Evolutionary conservation across 2,797 vertebrate genomes (phyloP), one percentile per base, ranked within the genome.

Genomic region (Ceryle rudis): DNA sequence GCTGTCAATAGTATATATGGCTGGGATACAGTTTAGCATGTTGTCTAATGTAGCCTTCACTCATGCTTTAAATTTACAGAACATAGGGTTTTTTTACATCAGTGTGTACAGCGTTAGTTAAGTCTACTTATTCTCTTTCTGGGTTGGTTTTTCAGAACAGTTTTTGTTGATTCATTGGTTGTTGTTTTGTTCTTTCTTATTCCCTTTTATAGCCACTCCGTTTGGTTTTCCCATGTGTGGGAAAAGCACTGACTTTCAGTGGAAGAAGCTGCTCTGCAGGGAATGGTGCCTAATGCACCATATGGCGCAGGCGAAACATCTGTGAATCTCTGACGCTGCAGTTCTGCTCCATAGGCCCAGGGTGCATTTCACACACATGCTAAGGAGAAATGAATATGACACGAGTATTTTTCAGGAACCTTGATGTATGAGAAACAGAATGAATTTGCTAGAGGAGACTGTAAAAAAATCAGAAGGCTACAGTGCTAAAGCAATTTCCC

Each of bases 301-400:
- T 95, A 97, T 96, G 97, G 95, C 20, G 79, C 52, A 31, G 91
- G 74, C 13, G 0, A 41, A 95, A 96, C 93, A 91, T 93, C 94
- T 96, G 95, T n/a, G 95, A 75, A 70, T 93, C 93, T 94, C 88
- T 93, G 94, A 96, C 18, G 3, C 87, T 89, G 89, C 90, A 93
- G 86, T 90, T 96, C 94, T 93, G 91, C 71, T 90, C 51, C 67
- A 16, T 0, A 0, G 79, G 85, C 80, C 81, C 66, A 3, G 64
- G 51, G 47, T 51, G 67, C 62, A 18, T 73, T 95, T 93, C 86
- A 73, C 91, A 81, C 0, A 1, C 11, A 6, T 81, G 67, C 84
- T 84, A 35, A 67, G 70, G 75, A 88, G 82, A 95, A 95, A 86
- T 0, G 3, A 89, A 44, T 75, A 71, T 29, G 73, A 64, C 75